Evolutionary conservation across 2,797 vertebrate species (phyloP), one percentile per base, ranked within the genome.

Genomic region (Oceanodroma leucorhoa): DNA sequence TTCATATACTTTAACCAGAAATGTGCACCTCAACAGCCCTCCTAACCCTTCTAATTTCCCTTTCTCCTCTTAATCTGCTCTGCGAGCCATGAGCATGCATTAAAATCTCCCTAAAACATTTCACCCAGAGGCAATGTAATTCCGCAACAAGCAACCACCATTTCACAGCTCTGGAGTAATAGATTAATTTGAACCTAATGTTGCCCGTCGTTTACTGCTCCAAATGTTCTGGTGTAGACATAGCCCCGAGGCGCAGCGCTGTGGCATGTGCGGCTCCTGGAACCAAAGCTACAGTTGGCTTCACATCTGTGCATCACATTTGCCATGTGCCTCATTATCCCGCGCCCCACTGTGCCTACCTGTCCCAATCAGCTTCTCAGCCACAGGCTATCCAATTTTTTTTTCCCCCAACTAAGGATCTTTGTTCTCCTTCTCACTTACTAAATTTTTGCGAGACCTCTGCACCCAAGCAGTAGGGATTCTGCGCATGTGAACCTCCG

Each of bases 251-350:
- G 98, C 98, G 92, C 76, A 94, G 97, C 84, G 97, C 96, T 94
- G 97, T 98, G 98, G 98, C 98, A 98, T 98, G 98, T 96, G 84
- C 97, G 93, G 97, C 97, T 98, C 96, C 97, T 98, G 98, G 97
- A 98, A 98, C 98, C 88, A 89, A 95, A 98, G 98, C 98, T 97
- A 98, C 98, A 98, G 97, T 98, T 98, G 98, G 98, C 98, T 98
- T 98, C 97, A 99, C 98, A 98, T 98, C 98, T 98, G 98, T 98
- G 98, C 98, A 98, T 98, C 98, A 98, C 98, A 98, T 98, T 98
- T 98, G 98, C 98, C 98, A 98, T 97, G 97, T 97, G 97, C 98
- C 98, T 98, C 98, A 98, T 98, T 98, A 98, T 98, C 97, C 97
- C 90, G 97, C 98, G 88, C 98, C 98, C 98, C 97, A 98, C 98